Conservation (phyloP, 2,888 invertebrate genomes). For the Chymomyza amoena region DNA sequence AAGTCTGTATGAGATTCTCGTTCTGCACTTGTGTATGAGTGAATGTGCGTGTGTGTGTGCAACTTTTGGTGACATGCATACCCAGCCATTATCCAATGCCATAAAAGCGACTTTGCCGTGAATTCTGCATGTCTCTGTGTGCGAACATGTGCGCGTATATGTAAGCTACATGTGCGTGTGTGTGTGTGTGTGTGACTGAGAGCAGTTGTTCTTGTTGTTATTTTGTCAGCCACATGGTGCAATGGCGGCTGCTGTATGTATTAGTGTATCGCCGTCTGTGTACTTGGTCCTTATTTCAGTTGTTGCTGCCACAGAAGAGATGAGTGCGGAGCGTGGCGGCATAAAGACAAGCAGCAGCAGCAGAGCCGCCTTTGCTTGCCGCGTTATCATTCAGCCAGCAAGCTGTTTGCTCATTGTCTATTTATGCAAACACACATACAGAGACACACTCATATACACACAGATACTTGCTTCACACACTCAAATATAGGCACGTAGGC, state of each 20-base stretch:
- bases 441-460: slow-evolving; percentile 7
- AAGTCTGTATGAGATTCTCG: background rate
- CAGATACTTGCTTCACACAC: background rate
- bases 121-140: slow-evolving; percentile 20
- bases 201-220: slow-evolving; percentile 38
- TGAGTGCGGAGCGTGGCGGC: background rate
- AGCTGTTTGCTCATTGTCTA: slow-evolving; percentile 73
- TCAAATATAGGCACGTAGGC: slow-evolving; percentile 58
- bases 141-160: slow-evolving; percentile 22
- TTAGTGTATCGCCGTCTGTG: background rate
- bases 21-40: background rate
- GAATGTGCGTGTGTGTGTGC: slow-evolving; percentile 1
- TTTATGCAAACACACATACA: slow-evolving; percentile 67
- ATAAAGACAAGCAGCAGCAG: background rate
- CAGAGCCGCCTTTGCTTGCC: slow-evolving; percentile 33
- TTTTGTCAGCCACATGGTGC: slow-evolving; percentile 62
- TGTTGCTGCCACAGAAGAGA: slow-evolving; percentile 8
- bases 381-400: slow-evolving; percentile 72
- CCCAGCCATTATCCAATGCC: slow-evolving; percentile 2
- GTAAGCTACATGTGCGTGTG: slow-evolving; percentile 13
- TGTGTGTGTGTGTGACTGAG: slow-evolving; percentile 25
- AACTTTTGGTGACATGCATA: slow-evolving; percentile 54
- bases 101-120: slow-evolving; percentile 3
- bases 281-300: slow-evolving; percentile 40
- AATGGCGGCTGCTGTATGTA: slow-evolving; percentile 36